Conservation (phyloP, 1,140 invertebrate genomes). For the Uloborus diversus region DNA sequence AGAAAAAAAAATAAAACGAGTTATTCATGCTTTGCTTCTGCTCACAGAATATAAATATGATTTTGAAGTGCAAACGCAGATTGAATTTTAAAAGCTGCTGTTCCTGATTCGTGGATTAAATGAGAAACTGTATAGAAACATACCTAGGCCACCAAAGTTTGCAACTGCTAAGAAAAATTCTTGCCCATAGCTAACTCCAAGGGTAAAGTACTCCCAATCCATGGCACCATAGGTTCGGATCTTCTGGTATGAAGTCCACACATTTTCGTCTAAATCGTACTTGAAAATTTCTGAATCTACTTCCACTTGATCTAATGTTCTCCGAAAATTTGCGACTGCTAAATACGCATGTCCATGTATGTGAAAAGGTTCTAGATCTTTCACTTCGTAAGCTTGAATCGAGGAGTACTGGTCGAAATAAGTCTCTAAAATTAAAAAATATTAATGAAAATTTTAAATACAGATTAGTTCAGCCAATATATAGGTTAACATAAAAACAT, state of each 20-base stretch:
- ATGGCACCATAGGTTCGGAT: conserved; percentile 65
- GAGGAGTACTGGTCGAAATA: conserved; percentile 68
- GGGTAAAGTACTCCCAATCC: conserved; percentile 62
- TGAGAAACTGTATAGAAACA: too few relatives aligned
- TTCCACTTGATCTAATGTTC: conserved; percentile 63
- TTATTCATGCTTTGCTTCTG: too few relatives aligned
- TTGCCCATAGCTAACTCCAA: conserved; percentile 44
- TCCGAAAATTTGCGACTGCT: conserved; percentile 66
- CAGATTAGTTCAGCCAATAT: too few relatives aligned
- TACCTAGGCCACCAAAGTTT: too few relatives aligned
- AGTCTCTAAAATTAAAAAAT: conserved; percentile 59
- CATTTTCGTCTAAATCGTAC: conserved; percentile 63
- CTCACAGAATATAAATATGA: too few relatives aligned
- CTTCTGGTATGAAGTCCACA: conserved; percentile 66
- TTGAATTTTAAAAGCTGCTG: too few relatives aligned
- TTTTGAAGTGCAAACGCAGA: too few relatives aligned
- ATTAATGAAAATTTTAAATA: neutral
- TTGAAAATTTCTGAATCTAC: conserved; percentile 68
- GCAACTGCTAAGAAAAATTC: conserved; percentile 62
- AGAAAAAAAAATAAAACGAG: too few relatives aligned
- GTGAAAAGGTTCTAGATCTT: conserved; percentile 64
- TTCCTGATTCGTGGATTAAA: too few relatives aligned
- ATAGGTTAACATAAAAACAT: too few relatives aligned
- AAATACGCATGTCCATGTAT: conserved; percentile 63
- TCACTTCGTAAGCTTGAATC: conserved; percentile 64